Evolutionary conservation across 1,140 invertebrate species (phyloP), one percentile per base, ranked within the genome.

Genomic region (Coptotermes formosanus): DNA sequence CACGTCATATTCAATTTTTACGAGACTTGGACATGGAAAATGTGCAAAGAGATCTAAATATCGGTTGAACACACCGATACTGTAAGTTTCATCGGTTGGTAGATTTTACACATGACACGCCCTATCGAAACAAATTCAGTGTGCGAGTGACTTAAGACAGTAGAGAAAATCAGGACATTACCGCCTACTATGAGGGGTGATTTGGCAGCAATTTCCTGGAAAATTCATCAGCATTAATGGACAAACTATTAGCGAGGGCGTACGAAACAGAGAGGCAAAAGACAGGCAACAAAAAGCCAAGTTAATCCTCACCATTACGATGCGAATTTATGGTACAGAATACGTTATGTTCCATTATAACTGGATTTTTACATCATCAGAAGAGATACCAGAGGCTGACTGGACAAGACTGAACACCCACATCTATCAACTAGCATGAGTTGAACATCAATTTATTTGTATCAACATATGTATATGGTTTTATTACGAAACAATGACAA

Each of bases 151-250:
- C 64, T 75, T 75, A 30, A 75, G 64, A 30, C n/a, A 75, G 25
- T 9, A 75, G 25, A 12, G 64, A 25, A 75, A 75, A 75, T 75
- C 64, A 75, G 25, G 64, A 12, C 64, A 75, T 75, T 75, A 75
- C 64, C 25, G 14, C 30, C 64, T 14, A 11, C 25, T 30, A 75
- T 30, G 64, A 75, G 64, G 64, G 14, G 83, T 45, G 59, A 84
- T 84, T 84, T 84, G 45, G 48, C 19, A 64, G n/a, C 59, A 84
- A 84, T 84, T 84, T 84, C 83, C 83, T 84, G 83, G 83, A 84
- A 55, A 84, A 55, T 84, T 64, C 48, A 55, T 64, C 48, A 84
- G 59, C 83, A 64, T 52, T 84, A 84, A 84, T 84, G 83, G 83
- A 55, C 83, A 55, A 84, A 84, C 83, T 84, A 84, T 84, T 55